Evolutionary conservation across 2,888 invertebrate species (phyloP).

Genomic region (Xestia ashworthii): DNA sequence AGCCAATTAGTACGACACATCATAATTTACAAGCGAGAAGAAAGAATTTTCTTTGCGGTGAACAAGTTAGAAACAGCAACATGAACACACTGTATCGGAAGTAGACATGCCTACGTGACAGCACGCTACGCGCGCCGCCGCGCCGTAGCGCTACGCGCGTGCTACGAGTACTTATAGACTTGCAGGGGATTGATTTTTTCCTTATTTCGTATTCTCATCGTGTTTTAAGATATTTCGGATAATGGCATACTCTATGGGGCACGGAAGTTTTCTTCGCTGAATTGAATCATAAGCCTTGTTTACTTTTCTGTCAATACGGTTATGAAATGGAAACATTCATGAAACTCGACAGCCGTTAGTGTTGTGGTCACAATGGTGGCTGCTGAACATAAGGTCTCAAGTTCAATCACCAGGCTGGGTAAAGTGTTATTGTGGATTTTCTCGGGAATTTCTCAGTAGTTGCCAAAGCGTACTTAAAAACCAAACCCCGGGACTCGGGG

Average conservation of each 20-base stretch:
- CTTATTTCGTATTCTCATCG: constrained; percentile 73
- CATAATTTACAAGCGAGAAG: constrained; percentile 3
- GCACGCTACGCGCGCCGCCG: constrained; percentile 74
- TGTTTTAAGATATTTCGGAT: constrained; percentile 71
- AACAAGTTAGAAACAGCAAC: constrained; percentile 52
- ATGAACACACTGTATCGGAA: constrained; percentile 61
- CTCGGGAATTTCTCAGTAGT: not conserved
- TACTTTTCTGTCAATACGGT: constrained; percentile 51
- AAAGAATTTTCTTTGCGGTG: constrained; percentile 28
- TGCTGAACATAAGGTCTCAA: not conserved
- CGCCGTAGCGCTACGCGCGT: constrained; percentile 72
- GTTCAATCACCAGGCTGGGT: not conserved
- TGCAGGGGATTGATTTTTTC: constrained; percentile 77
- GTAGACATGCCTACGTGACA: constrained; percentile 79
- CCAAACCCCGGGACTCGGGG: too few species aligned
- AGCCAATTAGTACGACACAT: constrained; percentile 30
- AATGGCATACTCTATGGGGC: constrained; percentile 67
- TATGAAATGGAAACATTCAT: constrained; percentile 11
- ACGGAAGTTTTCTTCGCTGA: constrained; percentile 60
- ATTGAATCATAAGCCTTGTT: constrained; percentile 66
- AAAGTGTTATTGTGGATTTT: not conserved
- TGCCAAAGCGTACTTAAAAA: too few species aligned
- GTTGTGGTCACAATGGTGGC: not conserved
- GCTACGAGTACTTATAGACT: constrained; percentile 68
- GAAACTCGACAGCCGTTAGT: not conserved